Base-by-base conservation (phyloP, 1,140 invertebrate genomes). In the Potamilus streckersoni region DNA sequence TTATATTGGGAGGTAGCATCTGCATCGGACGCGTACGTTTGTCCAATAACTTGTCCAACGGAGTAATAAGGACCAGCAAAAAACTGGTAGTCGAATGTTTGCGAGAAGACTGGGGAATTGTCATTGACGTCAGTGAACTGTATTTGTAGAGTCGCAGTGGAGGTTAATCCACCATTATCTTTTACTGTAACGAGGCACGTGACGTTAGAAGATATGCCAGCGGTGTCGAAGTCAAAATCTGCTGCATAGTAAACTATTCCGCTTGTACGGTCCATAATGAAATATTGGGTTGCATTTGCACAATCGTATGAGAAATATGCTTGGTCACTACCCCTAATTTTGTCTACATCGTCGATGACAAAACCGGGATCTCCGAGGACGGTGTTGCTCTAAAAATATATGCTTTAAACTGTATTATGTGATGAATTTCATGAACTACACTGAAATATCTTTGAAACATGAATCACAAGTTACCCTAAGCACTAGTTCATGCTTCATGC, bases 161-260 rank as follows among this genome's bases (percentile, higher is more conserved):
- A 69, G 2, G 74, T 58, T 23, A 76, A n/a, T 19, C 74, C 74
- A 8, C 49, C 74, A 23, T 67, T 76, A 38, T 76, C 74, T 14
- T 20, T 76, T 17, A 76, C 69, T 3, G 69, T 76, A 1, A 76
- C 74, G n/a, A 61, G n/a, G 57, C 74, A 76, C 3, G 57, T 27
- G 62, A 59, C 71, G 2, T 69, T 69, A 11, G 63, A 15, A 19
- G 74, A 67, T 19, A 76, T 59, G 49, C 67, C 71, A 20, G 61
- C 74, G 16, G 69, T 67, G 61, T 76, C 74, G 31, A 71, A 76
- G 61, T 76, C 74, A 59, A 76, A 76, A 61, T n/a, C 67, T 15
- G 74, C 67, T 27, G 69, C n/a, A 63, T 58, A 76, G 20, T 62
- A 66, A n/a, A 76, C 55, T 16, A n/a, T 11, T 15, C 55, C 74